These are phyloP conservation scores for Acridotheres tristis DNA, from an alignment of 2,797 vertebrate species.

Conservation along the genomic window DNA sequence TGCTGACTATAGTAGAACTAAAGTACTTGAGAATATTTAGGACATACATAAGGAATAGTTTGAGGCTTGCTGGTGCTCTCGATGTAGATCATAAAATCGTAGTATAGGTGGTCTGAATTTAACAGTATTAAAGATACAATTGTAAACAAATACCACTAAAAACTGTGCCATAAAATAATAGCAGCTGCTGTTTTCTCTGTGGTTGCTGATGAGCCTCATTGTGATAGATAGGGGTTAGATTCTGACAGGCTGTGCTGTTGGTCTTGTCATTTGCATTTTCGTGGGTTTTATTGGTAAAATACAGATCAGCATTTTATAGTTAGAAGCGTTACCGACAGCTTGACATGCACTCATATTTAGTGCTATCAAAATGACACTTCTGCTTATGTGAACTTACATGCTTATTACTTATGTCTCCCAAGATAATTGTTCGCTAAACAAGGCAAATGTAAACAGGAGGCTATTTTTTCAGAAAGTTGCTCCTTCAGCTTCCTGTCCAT, in stretches of 20 bases:
- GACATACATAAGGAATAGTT: not conserved
- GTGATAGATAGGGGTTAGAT: not conserved
- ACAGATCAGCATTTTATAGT: conserved; percentile 19
- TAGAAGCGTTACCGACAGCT: not conserved
- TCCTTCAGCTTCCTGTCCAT: conserved; percentile 61
- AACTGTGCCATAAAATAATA: not conserved
- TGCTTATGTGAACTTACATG: conserved; percentile 53
- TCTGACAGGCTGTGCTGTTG: not conserved
- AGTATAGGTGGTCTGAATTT: not conserved
- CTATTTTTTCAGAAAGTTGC: conserved; percentile 42
- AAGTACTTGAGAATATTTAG: not conserved
- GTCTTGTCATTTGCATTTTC: not conserved
- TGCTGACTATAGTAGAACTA: not conserved
- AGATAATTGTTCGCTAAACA: conserved; percentile 62
- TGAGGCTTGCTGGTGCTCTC: not conserved
- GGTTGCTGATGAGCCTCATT: not conserved
- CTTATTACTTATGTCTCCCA: conserved; percentile 63
- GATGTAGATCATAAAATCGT: not conserved
- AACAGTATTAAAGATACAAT: not conserved
- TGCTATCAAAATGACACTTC: conserved; percentile 55
- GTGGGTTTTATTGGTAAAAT: not conserved
- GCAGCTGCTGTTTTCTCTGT: not conserved
- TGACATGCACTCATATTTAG: conserved; percentile 18
- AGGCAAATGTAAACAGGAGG: conserved; percentile 59
- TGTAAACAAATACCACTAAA: not conserved